Evolutionary conservation across 2,113 vertebrate genomes (phyloP).

Genomic region (Pelmatolapia mariae): DNA sequence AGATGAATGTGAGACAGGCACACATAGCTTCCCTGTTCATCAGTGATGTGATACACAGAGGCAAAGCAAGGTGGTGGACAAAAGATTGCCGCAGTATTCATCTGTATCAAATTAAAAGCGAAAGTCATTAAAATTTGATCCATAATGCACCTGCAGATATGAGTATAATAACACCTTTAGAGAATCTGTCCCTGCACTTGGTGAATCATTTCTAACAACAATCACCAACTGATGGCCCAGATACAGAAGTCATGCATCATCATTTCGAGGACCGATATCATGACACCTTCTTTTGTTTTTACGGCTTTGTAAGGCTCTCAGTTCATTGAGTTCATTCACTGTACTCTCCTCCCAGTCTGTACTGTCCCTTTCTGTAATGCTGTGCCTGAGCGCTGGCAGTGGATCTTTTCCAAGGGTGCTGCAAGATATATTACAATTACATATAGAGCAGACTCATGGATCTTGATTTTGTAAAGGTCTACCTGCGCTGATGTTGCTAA

Average conservation of each 20-base stretch:
- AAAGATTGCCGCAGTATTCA: background rate
- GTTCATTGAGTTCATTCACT: background rate
- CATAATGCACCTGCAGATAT: slow-evolving; percentile 30
- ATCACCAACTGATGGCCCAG: background rate
- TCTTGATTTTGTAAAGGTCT: slow-evolving; percentile 11
- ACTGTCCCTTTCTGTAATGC: background rate
- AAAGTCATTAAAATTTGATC: background rate
- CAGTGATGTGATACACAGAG: background rate
- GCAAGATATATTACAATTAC: background rate
- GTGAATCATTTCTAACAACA: slow-evolving; percentile 4
- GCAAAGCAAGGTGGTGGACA: background rate
- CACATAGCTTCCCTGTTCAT: background rate
- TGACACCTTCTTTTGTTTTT: background rate
- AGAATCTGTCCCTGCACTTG: background rate
- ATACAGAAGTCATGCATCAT: slow-evolving; percentile 13
- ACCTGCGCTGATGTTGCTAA: slow-evolving; percentile 4
- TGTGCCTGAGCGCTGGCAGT: background rate
- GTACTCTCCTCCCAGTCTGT: background rate
- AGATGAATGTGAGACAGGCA: background rate
- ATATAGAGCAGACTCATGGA: background rate
- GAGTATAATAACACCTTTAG: background rate
- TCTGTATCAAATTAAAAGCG: slow-evolving; percentile 6
- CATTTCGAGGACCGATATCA: background rate
- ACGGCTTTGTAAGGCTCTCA: background rate
- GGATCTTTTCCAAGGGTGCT: background rate